Percentiles rank a stretch among this genome's conserved stretches.
phyloP scores from a whole-genome alignment of 2,888 invertebrate genomes.

The Cantharis rustica region DNA sequence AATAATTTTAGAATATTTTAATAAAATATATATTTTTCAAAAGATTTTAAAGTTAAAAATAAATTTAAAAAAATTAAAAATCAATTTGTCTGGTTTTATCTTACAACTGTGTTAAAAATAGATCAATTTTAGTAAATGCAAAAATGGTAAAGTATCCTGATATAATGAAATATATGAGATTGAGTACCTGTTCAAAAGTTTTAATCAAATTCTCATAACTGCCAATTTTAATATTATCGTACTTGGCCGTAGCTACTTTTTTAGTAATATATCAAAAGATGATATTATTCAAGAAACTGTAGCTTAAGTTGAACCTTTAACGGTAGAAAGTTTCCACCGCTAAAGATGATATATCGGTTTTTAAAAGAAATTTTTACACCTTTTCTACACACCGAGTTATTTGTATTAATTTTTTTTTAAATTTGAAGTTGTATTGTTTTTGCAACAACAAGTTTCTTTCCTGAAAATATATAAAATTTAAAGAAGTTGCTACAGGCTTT shows the following conservation, averaged over 20 bases:
- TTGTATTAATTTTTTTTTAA: slow-evolving; percentile 17
- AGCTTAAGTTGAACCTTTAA: slow-evolving; percentile 52
- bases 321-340: slow-evolving; percentile 49
- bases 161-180: slow-evolving; percentile 27
- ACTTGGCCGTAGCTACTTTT: slow-evolving; percentile 35
- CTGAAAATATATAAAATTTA: not conserved
- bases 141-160: slow-evolving; percentile 12
- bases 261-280: slow-evolving; percentile 52
- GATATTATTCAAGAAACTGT: slow-evolving; percentile 51
- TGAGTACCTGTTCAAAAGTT: slow-evolving; percentile 33
- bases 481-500: not conserved
- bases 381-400: slow-evolving; percentile 24
- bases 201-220: slow-evolving; percentile 35
- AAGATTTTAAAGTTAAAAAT: not conserved
- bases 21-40: not conserved
- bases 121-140: not conserved
- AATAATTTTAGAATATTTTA: not conserved
- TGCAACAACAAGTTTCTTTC: not conserved
- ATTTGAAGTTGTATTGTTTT: not conserved
- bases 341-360: slow-evolving; percentile 51
- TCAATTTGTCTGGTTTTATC: not conserved
- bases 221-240: slow-evolving; percentile 39
- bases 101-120: not conserved
- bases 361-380: slow-evolving; percentile 44
- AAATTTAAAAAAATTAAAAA: not conserved